Evolutionary conservation across 1,140 invertebrate species (phyloP), one percentile per base, ranked within the genome.

Genomic region (Bicyclus anynana): DNA sequence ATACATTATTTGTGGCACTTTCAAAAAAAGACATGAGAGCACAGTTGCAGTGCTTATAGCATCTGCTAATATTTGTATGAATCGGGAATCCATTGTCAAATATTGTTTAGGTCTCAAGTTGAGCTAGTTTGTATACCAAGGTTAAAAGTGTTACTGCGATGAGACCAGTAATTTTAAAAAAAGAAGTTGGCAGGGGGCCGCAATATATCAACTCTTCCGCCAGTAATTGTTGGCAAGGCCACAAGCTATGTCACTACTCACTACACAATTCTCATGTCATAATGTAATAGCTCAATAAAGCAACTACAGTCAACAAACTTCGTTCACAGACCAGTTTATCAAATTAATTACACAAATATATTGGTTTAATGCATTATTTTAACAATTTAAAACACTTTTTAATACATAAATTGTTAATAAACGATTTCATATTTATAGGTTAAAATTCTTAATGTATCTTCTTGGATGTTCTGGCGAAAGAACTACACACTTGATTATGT

Each of bases 1-100:
- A 58, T 90, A 91, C 40, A 92, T 72, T 61, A 94, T 94, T 87
- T 94, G 94, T 2, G 94, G 94, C 46, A 94, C 87, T 89, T 94
- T 94, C 62, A 93, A 76, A 54, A 94, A 85, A 26, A 93, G 89
- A 80, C 93, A 93, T 81, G 92, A 91, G 29, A 89, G 66, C 68
- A 94, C 94, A 9, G 92, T 94, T 17, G 93, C 80, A 7, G 93
- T 70, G 73, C 93, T 94, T 33, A 94, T 69, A 40, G 88, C 59
- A 72, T 94, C 86, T 2, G 92, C 88, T 56, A 93, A 18, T n/a
- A 62, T 21, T 44, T 72, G 56, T 14, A 65, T 13, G 1, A 66
- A 48, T 33, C 61, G 26, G 2, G 37, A 40, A 27, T 59, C 54
- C 12, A 56, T 56, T 66, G 23, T 55, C 66, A 66, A 40, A 40